Evolutionary conservation across 2,113 vertebrate species (phyloP), one percentile per base, ranked within the genome.

Genomic region (Oreochromis tanganicae): DNA sequence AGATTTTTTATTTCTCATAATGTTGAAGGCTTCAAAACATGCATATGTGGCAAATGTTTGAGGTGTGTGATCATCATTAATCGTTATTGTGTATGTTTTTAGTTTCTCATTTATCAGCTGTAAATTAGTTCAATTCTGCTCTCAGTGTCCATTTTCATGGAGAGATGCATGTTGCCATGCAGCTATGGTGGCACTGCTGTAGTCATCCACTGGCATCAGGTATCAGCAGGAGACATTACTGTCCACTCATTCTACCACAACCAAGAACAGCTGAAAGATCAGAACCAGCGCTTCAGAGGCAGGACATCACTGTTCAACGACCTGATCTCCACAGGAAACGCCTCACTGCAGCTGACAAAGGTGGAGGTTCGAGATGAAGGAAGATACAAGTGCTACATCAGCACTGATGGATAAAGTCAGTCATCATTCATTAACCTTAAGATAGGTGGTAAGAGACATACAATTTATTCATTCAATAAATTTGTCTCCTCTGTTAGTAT

Each of bases 121-220:
- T 52, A 19, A 9, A 9, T 52, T 52, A 9, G 17, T 52, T 52
- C 1, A 52, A 5, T 9, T 52, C 4, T 4, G 48, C 17, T 19
- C 2, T 52, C 48, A 19, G 1, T 17, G 48, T 50, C 48, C 16
- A 19, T 79, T 36, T 91, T 94, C 83, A 88, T 66, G 27, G 54
- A 87, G 34, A 91, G 91, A 2, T 94, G 94, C 52, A 54, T 94
- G 9, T 94, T 97, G 13, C 96, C 93, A 3, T 97, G 96, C 71
- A 4, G 0, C 43, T 96, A 96, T 21, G 3, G 17, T 13, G 89
- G 54, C 1, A 0, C 14, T 0, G 85, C 90, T 3, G 57, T 82
- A 6, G 73, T 96, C 9, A 94, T 98, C 87, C 36, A 96, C 82
- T 98, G 97, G 97, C 1, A 0, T 54, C 2, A 21, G 5, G 1